Evolutionary conservation across 2,113 vertebrate species (phyloP).

Genomic region (Tangachromis dhanisi): DNA sequence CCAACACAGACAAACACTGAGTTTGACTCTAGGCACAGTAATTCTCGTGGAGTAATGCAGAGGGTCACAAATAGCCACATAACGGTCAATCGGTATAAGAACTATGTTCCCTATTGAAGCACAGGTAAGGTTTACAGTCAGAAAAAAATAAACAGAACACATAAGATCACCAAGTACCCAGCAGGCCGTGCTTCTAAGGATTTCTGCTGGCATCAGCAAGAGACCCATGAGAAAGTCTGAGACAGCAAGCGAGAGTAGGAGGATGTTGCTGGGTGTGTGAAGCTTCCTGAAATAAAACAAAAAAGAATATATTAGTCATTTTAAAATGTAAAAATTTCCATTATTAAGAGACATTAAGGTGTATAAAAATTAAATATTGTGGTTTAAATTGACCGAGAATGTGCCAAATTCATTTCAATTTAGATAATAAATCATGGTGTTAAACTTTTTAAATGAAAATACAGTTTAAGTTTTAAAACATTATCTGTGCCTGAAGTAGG

Average conservation of each 20-base stretch:
- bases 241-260: neutral
- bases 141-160: neutral
- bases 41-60: neutral
- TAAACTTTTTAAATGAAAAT: neutral
- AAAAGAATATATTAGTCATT: neutral
- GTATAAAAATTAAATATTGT: neutral
- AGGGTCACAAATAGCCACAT: neutral
- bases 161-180: conserved; percentile 27
- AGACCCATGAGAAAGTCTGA: neutral
- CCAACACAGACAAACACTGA: neutral
- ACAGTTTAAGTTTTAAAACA: neutral
- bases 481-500: neutral
- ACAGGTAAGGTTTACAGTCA: neutral
- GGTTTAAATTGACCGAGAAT: neutral
- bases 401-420: neutral
- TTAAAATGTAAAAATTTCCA: neutral
- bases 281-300: conserved; percentile 43
- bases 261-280: neutral
- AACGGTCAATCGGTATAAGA: neutral
- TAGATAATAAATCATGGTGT: neutral
- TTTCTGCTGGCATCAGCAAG: neutral
- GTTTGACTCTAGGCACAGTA: neutral
- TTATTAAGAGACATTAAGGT: neutral
- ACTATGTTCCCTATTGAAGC: neutral
- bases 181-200: neutral